Base-by-base conservation (phyloP, 2,113 vertebrate species). In the Benitochromis conjunctus region DNA sequence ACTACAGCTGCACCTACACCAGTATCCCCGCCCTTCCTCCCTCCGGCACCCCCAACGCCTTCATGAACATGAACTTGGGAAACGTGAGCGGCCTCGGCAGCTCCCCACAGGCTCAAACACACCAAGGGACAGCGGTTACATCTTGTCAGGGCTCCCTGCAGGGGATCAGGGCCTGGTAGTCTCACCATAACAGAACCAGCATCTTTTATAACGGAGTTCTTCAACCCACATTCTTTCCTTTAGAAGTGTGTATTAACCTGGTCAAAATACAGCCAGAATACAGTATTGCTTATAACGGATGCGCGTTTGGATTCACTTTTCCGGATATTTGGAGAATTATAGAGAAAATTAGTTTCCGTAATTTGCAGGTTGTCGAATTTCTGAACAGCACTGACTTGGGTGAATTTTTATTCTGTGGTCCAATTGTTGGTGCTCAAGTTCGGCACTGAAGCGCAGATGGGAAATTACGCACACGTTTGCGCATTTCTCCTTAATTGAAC, bases 141-240 rank as follows among this genome's bases (percentile, higher is more conserved):
- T 91, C 97, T 11, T 98, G 98, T 57, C 98, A 99, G 92, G 97
- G 97, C 81, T 96, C 97, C 83, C 95, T 98, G 94, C 97, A 98
- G 90, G 97, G 98, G 86, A 99, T 98, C 92, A 96, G 98, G 91
- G 98, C 98, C 91, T 99, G 98, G 98, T 98, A 97, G 96, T 80
- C 57, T 46, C 82, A 24, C 29, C 83, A 43, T 29, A n/a, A 80
- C 57, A 54, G 5, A 71, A 66, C 82, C 16, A n/a, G n/a, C 6
- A 8, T 48, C 13, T 76, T 18, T 18, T 10, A 12, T 18, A 18
- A 76, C 9, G 78, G 81, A 88, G 83, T 83, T 80, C 24, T 79
- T 79, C 21, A 80, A 74, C 5, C 21, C 56, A 62, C 81, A 78
- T 69, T 69, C 31, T 71, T 71, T 82, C 34, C 60, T 79, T 64